phyloP scores from a whole-genome alignment of 2,113 vertebrate species.

The Apodemus sylvaticus region DNA sequence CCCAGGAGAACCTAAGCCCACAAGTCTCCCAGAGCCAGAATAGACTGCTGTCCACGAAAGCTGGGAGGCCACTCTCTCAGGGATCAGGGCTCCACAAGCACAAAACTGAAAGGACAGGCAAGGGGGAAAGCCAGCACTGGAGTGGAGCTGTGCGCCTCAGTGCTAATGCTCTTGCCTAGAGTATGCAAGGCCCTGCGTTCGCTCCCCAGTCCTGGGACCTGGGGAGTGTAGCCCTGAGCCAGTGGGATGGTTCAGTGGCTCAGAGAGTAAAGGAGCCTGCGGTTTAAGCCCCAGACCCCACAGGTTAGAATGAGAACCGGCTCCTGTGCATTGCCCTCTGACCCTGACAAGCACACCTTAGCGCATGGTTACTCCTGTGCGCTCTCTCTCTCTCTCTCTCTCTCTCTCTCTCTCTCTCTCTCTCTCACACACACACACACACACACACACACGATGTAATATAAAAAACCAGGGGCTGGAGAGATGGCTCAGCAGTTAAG shows the following conservation, averaged over 20 bases:
- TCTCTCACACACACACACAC: background rate
- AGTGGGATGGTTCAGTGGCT: background rate
- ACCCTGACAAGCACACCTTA: no score
- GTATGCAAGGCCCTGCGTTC: background rate
- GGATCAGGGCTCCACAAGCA: background rate
- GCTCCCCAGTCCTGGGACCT: background rate
- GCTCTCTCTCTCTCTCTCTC: no score
- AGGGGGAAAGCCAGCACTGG: background rate
- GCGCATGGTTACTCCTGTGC: no score
- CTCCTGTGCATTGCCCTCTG: background rate
- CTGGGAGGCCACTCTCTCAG: accelerated
- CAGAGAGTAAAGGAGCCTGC: no score
- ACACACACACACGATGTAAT: background rate
- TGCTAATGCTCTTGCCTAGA: background rate
- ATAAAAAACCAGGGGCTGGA: background rate
- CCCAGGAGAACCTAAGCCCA: background rate
- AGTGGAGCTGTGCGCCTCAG: background rate
- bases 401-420: no score
- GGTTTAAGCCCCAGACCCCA: background rate
- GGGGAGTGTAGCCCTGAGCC: background rate
- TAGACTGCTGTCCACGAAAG: background rate
- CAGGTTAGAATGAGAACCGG: background rate
- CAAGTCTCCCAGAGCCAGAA: background rate
- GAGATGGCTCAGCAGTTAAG: background rate
- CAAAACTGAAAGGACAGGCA: background rate